Percentiles rank a stretch among this genome's conserved stretches.
These are phyloP conservation scores for Hipparchia sbordonii DNA, from an alignment of 2,888 invertebrate species.

Conservation along the genomic window DNA sequence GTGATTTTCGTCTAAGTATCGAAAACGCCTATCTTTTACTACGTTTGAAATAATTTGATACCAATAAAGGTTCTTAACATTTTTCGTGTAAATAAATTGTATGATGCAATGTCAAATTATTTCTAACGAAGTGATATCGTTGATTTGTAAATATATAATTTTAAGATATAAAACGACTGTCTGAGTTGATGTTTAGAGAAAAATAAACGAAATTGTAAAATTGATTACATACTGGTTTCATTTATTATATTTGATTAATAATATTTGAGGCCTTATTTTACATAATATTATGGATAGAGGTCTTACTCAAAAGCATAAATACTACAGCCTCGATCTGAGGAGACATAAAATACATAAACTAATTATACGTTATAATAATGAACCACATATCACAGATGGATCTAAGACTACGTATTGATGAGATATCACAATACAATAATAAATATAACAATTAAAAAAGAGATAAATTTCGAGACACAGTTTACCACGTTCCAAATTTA, in stretches of 20 bases:
- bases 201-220: conserved; percentile 47
- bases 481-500: conserved; percentile 23
- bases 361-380: conserved; percentile 37
- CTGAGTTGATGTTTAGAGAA: conserved; percentile 38
- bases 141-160: conserved; percentile 47
- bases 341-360: conserved; percentile 22
- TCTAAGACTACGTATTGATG: conserved; percentile 58
- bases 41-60: conserved; percentile 41
- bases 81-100: conserved; percentile 19
- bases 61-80: conserved; percentile 11
- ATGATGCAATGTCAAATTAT: conserved; percentile 37
- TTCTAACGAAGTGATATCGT: conserved; percentile 40
- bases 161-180: conserved; percentile 45
- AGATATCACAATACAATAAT: conserved; percentile 29
- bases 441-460: not conserved
- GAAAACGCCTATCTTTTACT: conserved; percentile 43
- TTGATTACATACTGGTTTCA: conserved; percentile 46
- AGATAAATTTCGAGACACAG: conserved; percentile 1
- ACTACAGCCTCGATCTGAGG: conserved; percentile 30
- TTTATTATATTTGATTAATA: conserved; percentile 31
- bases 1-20: conserved; percentile 61
- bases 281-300: conserved; percentile 4
- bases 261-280: conserved; percentile 5
- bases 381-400: conserved; percentile 69
- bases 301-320: conserved; percentile 12